These are phyloP conservation scores for Aphyosemion australe DNA, from an alignment of 2,113 vertebrate genomes.

Conservation along the genomic window DNA sequence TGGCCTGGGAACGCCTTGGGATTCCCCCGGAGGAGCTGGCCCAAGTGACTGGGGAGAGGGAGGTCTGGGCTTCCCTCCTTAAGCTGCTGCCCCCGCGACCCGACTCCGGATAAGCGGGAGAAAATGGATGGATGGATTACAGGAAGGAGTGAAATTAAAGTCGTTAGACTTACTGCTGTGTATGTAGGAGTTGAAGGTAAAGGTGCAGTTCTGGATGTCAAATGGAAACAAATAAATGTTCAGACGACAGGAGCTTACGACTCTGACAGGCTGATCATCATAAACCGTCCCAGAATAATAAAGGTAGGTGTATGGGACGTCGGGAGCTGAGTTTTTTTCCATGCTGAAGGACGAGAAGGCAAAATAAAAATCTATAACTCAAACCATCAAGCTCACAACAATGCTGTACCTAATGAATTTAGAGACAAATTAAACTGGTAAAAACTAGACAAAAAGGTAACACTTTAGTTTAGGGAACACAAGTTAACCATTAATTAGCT, in stretches of 20 bases:
- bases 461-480: no score
- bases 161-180: conserved; percentile 16
- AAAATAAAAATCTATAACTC: background rate
- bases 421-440: background rate
- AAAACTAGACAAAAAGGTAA: no score
- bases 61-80: no score
- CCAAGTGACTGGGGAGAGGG: no score
- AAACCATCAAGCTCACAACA: no score
- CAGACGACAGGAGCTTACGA: conserved; percentile 60
- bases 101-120: no score
- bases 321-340: conserved; percentile 48
- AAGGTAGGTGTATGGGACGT: conserved; percentile 38
- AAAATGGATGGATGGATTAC: no score
- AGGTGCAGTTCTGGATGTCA: conserved; percentile 58
- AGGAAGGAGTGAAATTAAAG: background rate
- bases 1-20: no score
- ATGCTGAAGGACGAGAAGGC: conserved; percentile 40
- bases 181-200: conserved; percentile 53
- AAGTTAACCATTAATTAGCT: no score
- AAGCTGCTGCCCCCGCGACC: no score
- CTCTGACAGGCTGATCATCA: conserved; percentile 43
- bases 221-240: conserved; percentile 65
- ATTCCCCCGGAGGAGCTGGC: no score
- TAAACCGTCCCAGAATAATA: background rate
- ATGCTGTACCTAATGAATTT: no score